Evolutionary conservation across 2,113 vertebrate species (phyloP).

Genomic region (Meleagris gallopavo): DNA sequence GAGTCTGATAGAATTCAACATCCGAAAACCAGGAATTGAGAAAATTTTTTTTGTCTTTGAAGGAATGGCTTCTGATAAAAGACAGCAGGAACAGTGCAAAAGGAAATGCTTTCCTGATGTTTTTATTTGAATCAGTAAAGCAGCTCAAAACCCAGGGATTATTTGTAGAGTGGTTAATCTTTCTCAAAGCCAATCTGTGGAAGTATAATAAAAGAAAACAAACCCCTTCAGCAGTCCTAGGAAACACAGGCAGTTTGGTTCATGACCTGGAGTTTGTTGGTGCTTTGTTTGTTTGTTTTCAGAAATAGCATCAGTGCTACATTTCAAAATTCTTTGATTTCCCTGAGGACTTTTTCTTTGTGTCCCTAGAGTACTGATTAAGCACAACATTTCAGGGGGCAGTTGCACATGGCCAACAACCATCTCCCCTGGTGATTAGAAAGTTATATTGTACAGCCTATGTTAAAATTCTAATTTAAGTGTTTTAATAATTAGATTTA

Average conservation of each 20-base stretch:
- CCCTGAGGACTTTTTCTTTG: background rate
- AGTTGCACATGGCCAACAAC: background rate
- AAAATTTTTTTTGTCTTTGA: background rate
- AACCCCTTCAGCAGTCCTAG: background rate
- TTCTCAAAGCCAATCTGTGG: conserved; percentile 34
- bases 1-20: background rate
- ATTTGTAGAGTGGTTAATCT: conserved; percentile 49
- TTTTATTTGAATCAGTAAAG: conserved; percentile 25
- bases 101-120: conserved; percentile 2
- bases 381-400: background rate
- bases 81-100: background rate
- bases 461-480: background rate
- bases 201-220: conserved; percentile 29
- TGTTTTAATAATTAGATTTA: background rate
- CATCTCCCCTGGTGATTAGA: background rate
- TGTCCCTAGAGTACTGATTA: background rate
- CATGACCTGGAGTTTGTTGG: background rate
- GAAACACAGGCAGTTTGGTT: conserved; percentile 8
- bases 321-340: background rate
- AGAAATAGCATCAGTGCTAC: background rate
- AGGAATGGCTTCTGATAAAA: conserved; percentile 8
- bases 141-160: background rate
- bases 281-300: background rate
- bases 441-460: background rate
- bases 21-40: background rate